A percentile compares a stretch with the other conserved stretches of the same genome.
phyloP scores from a whole-genome alignment of 2,797 vertebrate species.

The Anabas testudineus region DNA sequence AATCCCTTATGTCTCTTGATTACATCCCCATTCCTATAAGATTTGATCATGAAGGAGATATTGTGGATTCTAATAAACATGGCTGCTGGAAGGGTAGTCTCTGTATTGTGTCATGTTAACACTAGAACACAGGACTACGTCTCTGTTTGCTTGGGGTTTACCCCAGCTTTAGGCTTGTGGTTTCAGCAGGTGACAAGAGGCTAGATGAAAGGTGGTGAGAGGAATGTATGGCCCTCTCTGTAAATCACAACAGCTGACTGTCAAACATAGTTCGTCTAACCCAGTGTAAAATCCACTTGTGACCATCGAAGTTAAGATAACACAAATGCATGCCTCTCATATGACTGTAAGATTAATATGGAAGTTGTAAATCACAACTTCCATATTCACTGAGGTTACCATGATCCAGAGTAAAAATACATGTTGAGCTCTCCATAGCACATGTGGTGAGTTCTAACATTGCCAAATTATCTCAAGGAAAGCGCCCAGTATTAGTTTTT shows the following conservation, averaged over 20 bases:
- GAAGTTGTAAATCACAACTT: slow-evolving; percentile 56
- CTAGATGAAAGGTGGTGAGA: slow-evolving; percentile 31
- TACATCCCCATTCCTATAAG: slow-evolving; percentile 42
- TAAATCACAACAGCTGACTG: slow-evolving; percentile 73
- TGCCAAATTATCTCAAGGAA: slow-evolving; percentile 15
- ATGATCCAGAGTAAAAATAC: slow-evolving; percentile 46
- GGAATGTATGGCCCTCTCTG: slow-evolving; percentile 44
- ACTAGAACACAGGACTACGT: slow-evolving; percentile 29
- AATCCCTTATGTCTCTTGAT: slow-evolving; percentile 49
- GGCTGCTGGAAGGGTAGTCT: slow-evolving; percentile 45
- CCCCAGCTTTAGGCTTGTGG: slow-evolving; percentile 2
- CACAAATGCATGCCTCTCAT: slow-evolving; percentile 48
- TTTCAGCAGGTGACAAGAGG: slow-evolving; percentile 48
- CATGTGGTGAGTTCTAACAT: no score
- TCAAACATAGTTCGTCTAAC: slow-evolving; percentile 73
- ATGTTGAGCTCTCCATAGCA: slow-evolving; percentile 33
- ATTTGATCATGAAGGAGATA: slow-evolving; percentile 50
- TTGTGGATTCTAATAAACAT: slow-evolving; percentile 52
- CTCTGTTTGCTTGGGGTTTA: slow-evolving; percentile 39
- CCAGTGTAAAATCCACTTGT: slow-evolving; percentile 58
- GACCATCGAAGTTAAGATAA: slow-evolving; percentile 37
- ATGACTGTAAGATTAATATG: slow-evolving; percentile 58
- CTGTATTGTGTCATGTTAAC: slow-evolving; percentile 38
- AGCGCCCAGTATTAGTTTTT: neutral
- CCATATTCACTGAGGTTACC: slow-evolving; percentile 31